A percentile compares a stretch with the other conserved stretches of the same genome.
phyloP scores from a whole-genome alignment of 1,140 invertebrate genomes.

The Drosophila mayri region DNA sequence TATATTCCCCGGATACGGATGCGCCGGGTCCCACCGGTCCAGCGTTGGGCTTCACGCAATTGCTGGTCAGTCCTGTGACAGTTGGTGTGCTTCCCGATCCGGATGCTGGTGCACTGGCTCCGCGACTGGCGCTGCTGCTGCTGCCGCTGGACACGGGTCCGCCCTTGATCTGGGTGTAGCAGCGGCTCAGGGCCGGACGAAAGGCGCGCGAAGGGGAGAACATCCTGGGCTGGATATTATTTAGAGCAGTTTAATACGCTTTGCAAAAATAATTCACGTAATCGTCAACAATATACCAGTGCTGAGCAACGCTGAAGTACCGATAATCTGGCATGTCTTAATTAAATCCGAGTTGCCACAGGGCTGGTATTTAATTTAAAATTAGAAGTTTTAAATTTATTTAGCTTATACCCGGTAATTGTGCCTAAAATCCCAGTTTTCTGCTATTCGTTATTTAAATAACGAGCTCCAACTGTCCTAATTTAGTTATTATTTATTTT shows the following conservation, averaged over 20 bases:
- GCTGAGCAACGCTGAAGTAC: conserved; percentile 6
- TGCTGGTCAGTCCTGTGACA: conserved; percentile 88
- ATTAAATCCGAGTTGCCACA: not conserved
- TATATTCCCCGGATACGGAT: conserved; percentile 90
- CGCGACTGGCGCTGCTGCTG: conserved; percentile 8
- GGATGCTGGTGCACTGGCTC: conserved; percentile 20
- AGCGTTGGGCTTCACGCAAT: conserved; percentile 86
- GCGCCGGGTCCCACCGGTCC: conserved; percentile 90
- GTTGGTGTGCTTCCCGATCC: conserved; percentile 2
- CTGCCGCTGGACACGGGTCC: conserved; percentile 32
- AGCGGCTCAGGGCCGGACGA: conserved; percentile 54
- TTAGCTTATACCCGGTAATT: not conserved
- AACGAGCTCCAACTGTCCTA: too few relatives aligned
- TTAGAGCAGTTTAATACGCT: conserved; percentile 26
- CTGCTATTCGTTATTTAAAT: not conserved
- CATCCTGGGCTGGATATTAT: conserved; percentile 74
- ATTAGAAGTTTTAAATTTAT: not conserved
- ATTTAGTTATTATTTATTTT: not conserved
- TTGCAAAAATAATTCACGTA: conserved; percentile 74
- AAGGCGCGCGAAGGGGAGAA: conserved; percentile 38
- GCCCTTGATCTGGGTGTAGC: conserved; percentile 68
- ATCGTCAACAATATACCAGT: conserved; percentile 52
- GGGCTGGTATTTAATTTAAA: not conserved
- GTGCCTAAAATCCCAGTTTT: not conserved
- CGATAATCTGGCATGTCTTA: conserved; percentile 1